Evolutionary conservation across 2,888 invertebrate species (phyloP), one percentile per base, ranked within the genome.

Genomic region (Xylocampa areola): DNA sequence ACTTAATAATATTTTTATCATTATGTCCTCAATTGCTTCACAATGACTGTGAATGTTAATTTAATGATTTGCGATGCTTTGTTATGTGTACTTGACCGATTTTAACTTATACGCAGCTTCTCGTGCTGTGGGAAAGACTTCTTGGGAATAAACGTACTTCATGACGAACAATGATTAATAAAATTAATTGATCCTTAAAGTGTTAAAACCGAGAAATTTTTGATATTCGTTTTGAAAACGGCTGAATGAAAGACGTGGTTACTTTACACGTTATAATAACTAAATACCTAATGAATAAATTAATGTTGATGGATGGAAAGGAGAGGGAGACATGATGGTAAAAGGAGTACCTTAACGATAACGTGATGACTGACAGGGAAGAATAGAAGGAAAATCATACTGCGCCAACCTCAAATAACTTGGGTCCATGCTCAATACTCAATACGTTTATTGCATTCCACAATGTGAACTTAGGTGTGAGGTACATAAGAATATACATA

Each of bases 21-120:
- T 32, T 32, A 8, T 1, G 21, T 36, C 3, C 21, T 23, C 19
- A 47, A 29, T 29, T 37, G 32, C 21, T 47, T 39, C 4, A 66
- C 49, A 62, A 66, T 59, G 45, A 23, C 50, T 55, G 30, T 43
- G 52, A 49, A 54, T 55, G 36, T 35, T 47, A 52, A 55, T 57
- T 23, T 49, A 45, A 40, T 40, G 41, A 49, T 59, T 60, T 50
- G 55, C 47, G 27, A 57, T 64, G 58, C 36, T 60, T 66, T 35
- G 68, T 61, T 51, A 39, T 17, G 44, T 64, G 77, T 68, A 68
- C 79, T 78, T 79, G 80, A 77, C 77, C 74, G 67, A 63, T 60
- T 61, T 64, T 25, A 33, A 40, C 40, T 65, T 21, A 23, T 43
- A 40, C 19, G 32, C 17, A 32, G 30, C 10, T 47, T 32, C 39